Conservation (phyloP, 2,888 invertebrate species). For the Megamerina dolium region DNA sequence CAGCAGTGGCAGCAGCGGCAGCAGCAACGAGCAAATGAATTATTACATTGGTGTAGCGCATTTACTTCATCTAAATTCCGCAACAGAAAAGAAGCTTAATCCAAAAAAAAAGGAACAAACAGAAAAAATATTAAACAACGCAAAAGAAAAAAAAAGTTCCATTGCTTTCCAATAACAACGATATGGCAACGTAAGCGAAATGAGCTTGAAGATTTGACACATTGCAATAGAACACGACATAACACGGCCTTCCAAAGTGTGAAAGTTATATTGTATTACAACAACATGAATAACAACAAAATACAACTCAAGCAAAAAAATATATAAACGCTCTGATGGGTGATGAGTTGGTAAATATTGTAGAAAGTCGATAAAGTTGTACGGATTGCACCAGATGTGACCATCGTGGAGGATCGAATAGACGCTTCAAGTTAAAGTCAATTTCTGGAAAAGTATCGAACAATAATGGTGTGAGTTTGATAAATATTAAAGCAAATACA, state of each 20-base stretch:
- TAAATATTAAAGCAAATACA: too few species aligned
- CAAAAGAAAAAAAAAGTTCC: conserved; percentile 16
- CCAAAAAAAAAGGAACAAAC: conserved; percentile 2
- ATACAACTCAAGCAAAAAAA: too few species aligned
- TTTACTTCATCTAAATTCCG: conserved; percentile 33
- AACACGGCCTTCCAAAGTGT: conserved; percentile 6
- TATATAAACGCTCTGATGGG: too few species aligned
- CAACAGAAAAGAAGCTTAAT: conserved; percentile 13
- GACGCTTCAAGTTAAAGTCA: conserved; percentile 23
- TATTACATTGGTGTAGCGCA: conserved; percentile 24
- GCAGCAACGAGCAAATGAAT: conserved; percentile 33
- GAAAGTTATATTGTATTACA: conserved; percentile 8
- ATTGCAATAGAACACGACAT: too few species aligned
- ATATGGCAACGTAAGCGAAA: not conserved
- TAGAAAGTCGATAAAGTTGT: too few species aligned
- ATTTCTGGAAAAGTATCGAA: not conserved
- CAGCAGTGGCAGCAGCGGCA: conserved; percentile 9
- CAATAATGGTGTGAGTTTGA: too few species aligned
- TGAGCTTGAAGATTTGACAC: conserved; percentile 6
- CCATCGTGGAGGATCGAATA: conserved; percentile 12
- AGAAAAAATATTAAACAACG: conserved; percentile 20
- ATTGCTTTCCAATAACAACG: not conserved
- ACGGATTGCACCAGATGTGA: conserved; percentile 27
- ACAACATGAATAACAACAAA: too few species aligned
- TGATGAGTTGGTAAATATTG: too few species aligned